Conservation (phyloP, 2,888 invertebrate species). For the Schizotus pectinicornis region DNA sequence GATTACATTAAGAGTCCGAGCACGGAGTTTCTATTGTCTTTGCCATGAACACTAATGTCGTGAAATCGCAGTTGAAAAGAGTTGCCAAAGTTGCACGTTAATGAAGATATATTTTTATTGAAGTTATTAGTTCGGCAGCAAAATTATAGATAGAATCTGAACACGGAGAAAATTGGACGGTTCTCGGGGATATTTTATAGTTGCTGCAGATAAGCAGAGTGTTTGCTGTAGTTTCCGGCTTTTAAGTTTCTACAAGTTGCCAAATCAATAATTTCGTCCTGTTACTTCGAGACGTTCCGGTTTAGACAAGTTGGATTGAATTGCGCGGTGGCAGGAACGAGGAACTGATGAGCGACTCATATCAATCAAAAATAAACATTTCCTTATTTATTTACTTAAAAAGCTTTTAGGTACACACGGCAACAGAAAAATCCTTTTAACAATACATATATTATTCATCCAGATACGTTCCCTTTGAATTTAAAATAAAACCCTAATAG, state of each 20-base stretch:
- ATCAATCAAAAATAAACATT: slow-evolving; percentile 20
- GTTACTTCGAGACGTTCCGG: slow-evolving; percentile 2
- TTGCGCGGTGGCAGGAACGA: not conserved
- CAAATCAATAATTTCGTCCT: not conserved
- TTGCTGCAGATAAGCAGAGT: no score
- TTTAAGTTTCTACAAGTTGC: no score
- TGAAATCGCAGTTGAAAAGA: slow-evolving; percentile 22
- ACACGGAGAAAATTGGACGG: slow-evolving; percentile 4
- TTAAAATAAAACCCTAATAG: slow-evolving; percentile 25
- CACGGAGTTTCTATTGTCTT: slow-evolving; percentile 26
- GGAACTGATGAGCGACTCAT: slow-evolving; percentile 5
- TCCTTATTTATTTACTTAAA: slow-evolving; percentile 24
- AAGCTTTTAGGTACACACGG: slow-evolving; percentile 21
- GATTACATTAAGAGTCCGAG: not conserved
- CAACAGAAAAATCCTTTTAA: slow-evolving; percentile 30
- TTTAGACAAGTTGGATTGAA: no score
- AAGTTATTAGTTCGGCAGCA: slow-evolving; percentile 19
- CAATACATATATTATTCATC: slow-evolving; percentile 28
- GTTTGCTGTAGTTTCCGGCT: no score
- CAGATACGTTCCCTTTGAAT: slow-evolving; percentile 16
- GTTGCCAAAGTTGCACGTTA: slow-evolving; percentile 13
- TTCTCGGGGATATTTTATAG: slow-evolving; percentile 16
- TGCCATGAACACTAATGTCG: slow-evolving; percentile 30
- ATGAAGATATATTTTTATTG: slow-evolving; percentile 26
- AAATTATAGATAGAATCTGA: slow-evolving; percentile 7